Evolutionary conservation across 2,797 vertebrate genomes (phyloP), one percentile per base, ranked within the genome.

Genomic region (Malacoraja senta): DNA sequence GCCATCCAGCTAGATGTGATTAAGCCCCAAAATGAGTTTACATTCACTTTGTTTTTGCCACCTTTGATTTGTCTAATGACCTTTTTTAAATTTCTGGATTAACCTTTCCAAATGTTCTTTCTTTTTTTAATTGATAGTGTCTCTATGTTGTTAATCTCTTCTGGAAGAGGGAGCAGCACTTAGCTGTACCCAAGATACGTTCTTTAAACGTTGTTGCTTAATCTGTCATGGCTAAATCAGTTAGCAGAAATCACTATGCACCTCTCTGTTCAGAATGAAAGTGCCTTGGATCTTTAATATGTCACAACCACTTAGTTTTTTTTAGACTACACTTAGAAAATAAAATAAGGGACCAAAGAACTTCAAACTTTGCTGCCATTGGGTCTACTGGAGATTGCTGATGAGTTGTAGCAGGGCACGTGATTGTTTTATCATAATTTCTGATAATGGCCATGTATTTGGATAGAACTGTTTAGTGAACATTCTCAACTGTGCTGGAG

Each of bases 1-100:
- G 93, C 94, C 93, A 32, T 32, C 78, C 94, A 26, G 91, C 78
- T 63, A 72, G 63, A 84, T 72, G 17, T 32, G 65, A 84, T 80
- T n/a, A 72, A 88, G 65, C 71, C 81, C 44, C 61, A 96, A 96
- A 96, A 96, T 95, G 97, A 96, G 97, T 98, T 98, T 97, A 96
- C 97, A 97, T 96, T 94, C 95, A 95, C 95, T 81, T 93, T 96
- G 96, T 95, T 96, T 95, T 96, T 97, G 96, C 96, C 97, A 96
- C 96, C 94, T 95, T 94, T 91, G 95, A 94, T 95, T 93, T 26
- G 44, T 93, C 93, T 94, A 94, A 94, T 94, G 94, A 94, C 94
- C 95, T 95, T 95, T 95, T 93, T 83, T 71, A 1, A 74, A 94
- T 74, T 93, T 94, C 94, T 94, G n/a, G 10, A 44, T 92, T 38